Conservation (phyloP, 2,888 invertebrate species). For the Drosophila tripunctata region DNA sequence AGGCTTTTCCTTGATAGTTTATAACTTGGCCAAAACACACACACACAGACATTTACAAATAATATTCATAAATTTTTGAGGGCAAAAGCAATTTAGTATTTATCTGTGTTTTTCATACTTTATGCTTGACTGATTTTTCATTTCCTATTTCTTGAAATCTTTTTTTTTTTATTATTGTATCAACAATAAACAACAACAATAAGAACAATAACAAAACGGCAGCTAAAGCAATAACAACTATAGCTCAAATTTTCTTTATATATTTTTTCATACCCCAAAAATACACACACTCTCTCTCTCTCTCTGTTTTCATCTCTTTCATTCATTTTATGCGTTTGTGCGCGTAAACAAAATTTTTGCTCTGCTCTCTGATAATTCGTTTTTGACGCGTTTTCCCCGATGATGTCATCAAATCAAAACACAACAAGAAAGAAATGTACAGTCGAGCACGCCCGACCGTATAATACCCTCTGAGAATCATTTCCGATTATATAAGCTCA, state of each 20-base stretch:
- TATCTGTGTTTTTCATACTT: constrained; percentile 74
- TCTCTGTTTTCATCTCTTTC: background rate
- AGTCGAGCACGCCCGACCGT: too few relatives aligned
- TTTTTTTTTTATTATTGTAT: constrained; percentile 58
- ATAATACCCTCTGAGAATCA: too few relatives aligned
- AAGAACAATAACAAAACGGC: constrained; percentile 26
- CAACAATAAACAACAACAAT: constrained; percentile 35
- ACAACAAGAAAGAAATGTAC: too few relatives aligned
- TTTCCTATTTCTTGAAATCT: constrained; percentile 61
- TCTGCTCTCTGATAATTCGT: constrained; percentile 57
- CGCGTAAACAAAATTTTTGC: constrained; percentile 60
- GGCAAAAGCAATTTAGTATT: constrained; percentile 64
- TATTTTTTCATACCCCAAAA: constrained; percentile 15
- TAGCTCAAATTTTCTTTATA: constrained; percentile 30
- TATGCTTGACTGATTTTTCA: constrained; percentile 75
- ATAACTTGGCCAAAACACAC: background rate
- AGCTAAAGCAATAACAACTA: constrained; percentile 53
- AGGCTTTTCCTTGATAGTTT: constrained; percentile 22
- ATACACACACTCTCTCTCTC: background rate
- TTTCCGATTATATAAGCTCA: too few relatives aligned
- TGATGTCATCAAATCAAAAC: constrained; percentile 74
- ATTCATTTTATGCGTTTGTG: constrained; percentile 20
- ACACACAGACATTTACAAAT: background rate
- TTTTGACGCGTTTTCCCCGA: constrained; percentile 60
- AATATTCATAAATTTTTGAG: constrained; percentile 46